Evolutionary conservation across 2,888 invertebrate species (phyloP), one percentile per base, ranked within the genome.

Genomic region (Tortricodes alternella): DNA sequence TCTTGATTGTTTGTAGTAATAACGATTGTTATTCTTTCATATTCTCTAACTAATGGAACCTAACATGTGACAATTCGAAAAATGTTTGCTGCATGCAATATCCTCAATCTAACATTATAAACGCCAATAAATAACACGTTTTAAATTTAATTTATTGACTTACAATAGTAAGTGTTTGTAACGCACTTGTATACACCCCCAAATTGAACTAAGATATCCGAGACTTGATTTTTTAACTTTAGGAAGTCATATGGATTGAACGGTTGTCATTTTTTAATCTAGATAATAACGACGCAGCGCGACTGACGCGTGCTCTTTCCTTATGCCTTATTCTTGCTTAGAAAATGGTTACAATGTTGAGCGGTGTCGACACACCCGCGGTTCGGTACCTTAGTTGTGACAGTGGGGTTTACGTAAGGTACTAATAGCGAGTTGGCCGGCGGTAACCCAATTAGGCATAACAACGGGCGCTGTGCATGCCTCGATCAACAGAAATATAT

Each of bases 331-430:
- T 41, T 55, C 44, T 56, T 44, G 50, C 37, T 50, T 62, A 63
- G 59, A 61, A 61, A 65, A 59, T 52, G 51, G 39, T 61, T 62
- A 62, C 61, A 63, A 62, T 70, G 62, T 65, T 56, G 51, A 43
- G 44, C 49, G 37, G 56, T 56, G 43, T 56, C 56, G 56, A 34
- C 56, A 56, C 37, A 34, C 46, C 60, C 60, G 62, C 62, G 55
- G 53, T 39, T 51, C 60, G 44, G 67, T 61, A 68, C 65, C 61
- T 66, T 58, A 53, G 73, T 87, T 87, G 83, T 87, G 85, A 83
- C 85, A 84, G 80, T n/a, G 72, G 68, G 68, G 67, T 83, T 89
- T 89, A 86, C 85, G 87, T 86, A 89, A 89, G 79, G 68, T n/a
- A n/a, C 60, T 60, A 68, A 68, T 60, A 63, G 71, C 71, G 67